Percentiles rank a stretch among this genome's conserved stretches.
Evolutionary conservation across 2,888 invertebrate species (phyloP).

Genomic region (Callyntrura sp.): DNA sequence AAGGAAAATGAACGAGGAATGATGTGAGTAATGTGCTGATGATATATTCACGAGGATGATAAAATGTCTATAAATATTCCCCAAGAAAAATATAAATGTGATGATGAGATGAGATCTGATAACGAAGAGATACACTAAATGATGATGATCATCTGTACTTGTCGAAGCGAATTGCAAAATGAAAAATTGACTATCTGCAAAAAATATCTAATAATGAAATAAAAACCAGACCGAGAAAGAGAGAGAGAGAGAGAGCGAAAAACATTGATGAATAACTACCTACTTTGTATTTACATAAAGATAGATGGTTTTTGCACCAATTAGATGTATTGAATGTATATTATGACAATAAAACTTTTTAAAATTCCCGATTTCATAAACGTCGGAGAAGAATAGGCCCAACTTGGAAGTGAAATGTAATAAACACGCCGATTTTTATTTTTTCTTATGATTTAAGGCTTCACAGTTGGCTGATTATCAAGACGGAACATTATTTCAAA

Average conservation of each 20-base stretch:
- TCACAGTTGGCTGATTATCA: background rate
- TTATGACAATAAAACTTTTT: conserved; percentile 4
- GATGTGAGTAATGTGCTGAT: conserved; percentile 43
- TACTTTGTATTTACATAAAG: background rate
- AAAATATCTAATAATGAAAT: background rate
- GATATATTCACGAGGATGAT: conserved; percentile 48
- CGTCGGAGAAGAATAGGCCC: background rate
- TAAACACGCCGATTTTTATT: background rate
- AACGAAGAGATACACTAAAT: no score
- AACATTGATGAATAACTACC: no score
- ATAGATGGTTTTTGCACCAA: background rate
- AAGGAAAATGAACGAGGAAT: no score
- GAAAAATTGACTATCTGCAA: conserved; percentile 11
- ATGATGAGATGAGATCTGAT: conserved; percentile 42
- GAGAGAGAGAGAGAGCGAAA: no score
- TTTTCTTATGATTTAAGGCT: conserved; percentile 9
- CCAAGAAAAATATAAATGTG: conserved; percentile 13
- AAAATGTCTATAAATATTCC: conserved; percentile 44
- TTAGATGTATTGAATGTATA: no score
- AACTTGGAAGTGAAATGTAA: background rate
- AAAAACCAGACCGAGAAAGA: background rate
- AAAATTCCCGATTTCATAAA: conserved; percentile 5
- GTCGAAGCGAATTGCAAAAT: conserved; percentile 22
- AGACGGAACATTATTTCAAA: no score
- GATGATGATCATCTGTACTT: background rate